phyloP scores from a whole-genome alignment of 1,140 invertebrate species.

The Drosophila littoralis region DNA sequence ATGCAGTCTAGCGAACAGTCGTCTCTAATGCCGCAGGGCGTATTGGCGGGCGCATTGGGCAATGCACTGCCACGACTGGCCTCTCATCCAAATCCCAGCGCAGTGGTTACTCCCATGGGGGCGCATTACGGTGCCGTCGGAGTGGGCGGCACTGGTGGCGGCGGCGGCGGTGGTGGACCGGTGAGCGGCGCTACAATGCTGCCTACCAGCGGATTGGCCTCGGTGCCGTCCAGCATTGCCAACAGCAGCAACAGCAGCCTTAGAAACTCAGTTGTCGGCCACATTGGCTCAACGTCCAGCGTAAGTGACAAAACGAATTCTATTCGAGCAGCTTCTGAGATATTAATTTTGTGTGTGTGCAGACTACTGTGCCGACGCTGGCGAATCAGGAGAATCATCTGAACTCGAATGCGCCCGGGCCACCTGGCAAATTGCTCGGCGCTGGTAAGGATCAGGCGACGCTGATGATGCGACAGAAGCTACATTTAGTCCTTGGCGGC shows the following conservation, averaged over 20 bases:
- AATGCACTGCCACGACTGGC: slow-evolving; percentile 89
- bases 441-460: slow-evolving; percentile 80
- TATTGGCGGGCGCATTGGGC: slow-evolving; percentile 41
- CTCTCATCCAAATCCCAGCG: slow-evolving; percentile 85
- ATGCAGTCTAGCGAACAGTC: slow-evolving; percentile 43
- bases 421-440: slow-evolving; percentile 75
- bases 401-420: slow-evolving; percentile 86
- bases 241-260: slow-evolving; percentile 63
- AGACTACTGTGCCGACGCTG: slow-evolving; percentile 74
- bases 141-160: slow-evolving; percentile 36
- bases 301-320: slow-evolving; percentile 40
- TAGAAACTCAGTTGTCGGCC: slow-evolving; percentile 74
- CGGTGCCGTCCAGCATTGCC: slow-evolving; percentile 58
- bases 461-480: slow-evolving; percentile 80
- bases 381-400: slow-evolving; percentile 80
- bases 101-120: slow-evolving; percentile 46
- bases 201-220: slow-evolving; percentile 73
- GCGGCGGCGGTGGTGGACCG: slow-evolving; percentile 62
- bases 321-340: neutral
- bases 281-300: slow-evolving; percentile 75
- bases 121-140: slow-evolving; percentile 42
- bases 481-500: slow-evolving; percentile 57
- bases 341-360: neutral
- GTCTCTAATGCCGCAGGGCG: slow-evolving; percentile 34
- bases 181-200: slow-evolving; percentile 82